Conservation (phyloP, 2,113 vertebrate species). For the Pantherophis guttatus region DNA sequence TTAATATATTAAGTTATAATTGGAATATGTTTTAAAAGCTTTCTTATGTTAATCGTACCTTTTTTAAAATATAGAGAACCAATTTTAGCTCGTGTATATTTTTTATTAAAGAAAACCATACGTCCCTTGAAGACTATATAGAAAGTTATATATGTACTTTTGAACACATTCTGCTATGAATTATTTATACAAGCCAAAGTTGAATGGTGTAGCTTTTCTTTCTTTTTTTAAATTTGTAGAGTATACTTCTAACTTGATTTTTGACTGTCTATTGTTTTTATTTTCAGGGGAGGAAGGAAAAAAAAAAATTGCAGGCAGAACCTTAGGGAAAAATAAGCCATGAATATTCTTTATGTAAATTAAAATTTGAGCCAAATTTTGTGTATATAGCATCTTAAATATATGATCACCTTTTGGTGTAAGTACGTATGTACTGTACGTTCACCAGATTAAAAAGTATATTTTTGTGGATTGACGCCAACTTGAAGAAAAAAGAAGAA, state of each 20-base stretch:
- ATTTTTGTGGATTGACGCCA: conserved; percentile 98
- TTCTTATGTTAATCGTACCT: conserved; percentile 77
- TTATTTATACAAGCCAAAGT: conserved; percentile 99
- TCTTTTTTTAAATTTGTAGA: conserved; percentile 68
- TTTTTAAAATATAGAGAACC: conserved; percentile 73
- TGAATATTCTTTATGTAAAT: conserved; percentile 96
- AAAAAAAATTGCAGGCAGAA: conserved; percentile 83
- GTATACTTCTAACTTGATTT: conserved; percentile 83
- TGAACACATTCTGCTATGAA: conserved; percentile 91
- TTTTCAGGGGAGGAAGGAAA: conserved; percentile 76
- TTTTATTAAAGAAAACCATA: conserved; percentile 84
- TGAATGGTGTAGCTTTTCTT: conserved; percentile 84
- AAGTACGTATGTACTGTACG: conserved; percentile 91
- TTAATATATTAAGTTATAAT: conserved; percentile 90
- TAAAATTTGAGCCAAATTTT: conserved; percentile 97
- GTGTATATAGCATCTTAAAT: conserved; percentile 98
- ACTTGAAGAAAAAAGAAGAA: conserved; percentile 75
- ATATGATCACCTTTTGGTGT: conserved; percentile 90
- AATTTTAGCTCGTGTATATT: conserved; percentile 85
- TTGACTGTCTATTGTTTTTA: conserved; percentile 83
- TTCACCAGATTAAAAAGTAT: conserved; percentile 93
- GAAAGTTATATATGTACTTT: conserved; percentile 86
- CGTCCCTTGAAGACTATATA: conserved; percentile 90
- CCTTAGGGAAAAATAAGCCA: conserved; percentile 97
- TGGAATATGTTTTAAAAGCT: conserved; percentile 79